Evolutionary conservation across 2,113 vertebrate genomes (phyloP), one percentile per base, ranked within the genome.

Genomic region (Chaetorhynchus papuensis): DNA sequence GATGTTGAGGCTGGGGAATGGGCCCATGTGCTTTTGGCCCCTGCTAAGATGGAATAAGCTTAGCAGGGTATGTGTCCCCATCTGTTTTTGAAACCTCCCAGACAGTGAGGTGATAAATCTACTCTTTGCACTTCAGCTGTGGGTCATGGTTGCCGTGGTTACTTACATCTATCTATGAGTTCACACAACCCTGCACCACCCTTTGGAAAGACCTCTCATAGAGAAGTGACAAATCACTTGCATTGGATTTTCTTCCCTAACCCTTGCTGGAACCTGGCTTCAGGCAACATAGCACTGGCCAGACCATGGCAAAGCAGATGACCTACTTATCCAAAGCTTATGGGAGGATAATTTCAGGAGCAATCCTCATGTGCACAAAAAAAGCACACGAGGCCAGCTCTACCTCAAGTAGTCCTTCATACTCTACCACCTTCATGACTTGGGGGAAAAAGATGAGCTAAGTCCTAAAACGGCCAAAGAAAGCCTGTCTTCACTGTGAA

Each of bases 1-100:
- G 63, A 69, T 53, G 33, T 1, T 19, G 37, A 59, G 21, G 24
- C 31, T 1, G 0, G 22, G 18, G 39, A 60, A 69, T 0, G 1
- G 45, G 39, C 22, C 33, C 37, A 37, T 0, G 0, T 23, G 54
- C 39, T 52, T 77, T 44, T 53, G 18, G 54, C 11, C 22, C 33
- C 8, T 45, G 22, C 33, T 69, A 60, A 53, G 7, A 39, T 45
- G 39, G 72, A 69, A 52, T 23, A 60, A 87, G 15, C 33, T 37
- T 37, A 60, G 63, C 39, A 78, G 10, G 12, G 28, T 28, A 45
- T 53, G 44, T 28, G 39, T 28, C 39, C 18, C 33, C 45, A 19
- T 5, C 33, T 53, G 47, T 10, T 45, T 69, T 39, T n/a, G 12
- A 69, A 69, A 61, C 28, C 18, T 52, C 44, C 23, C 53, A 77